Evolutionary conservation across 2,113 vertebrate species (phyloP).

Genomic region (Rhinoderma darwinii): DNA sequence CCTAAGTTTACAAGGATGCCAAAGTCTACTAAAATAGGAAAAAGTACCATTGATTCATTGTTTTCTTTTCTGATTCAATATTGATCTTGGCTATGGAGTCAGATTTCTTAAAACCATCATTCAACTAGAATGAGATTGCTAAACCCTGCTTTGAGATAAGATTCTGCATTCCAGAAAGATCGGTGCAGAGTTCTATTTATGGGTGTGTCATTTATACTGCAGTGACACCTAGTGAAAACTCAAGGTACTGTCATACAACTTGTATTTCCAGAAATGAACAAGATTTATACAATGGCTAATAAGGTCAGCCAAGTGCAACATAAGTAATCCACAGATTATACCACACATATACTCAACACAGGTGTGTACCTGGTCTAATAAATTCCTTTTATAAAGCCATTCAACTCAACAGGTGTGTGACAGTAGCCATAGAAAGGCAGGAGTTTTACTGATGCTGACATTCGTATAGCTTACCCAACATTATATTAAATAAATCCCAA

Average conservation of each 20-base stretch:
- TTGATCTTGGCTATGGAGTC: not conserved
- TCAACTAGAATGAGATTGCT: not conserved
- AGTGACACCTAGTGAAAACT: not conserved
- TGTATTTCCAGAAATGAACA: not conserved
- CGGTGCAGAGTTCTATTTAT: not conserved
- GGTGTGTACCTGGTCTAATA: not conserved
- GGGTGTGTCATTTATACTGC: not conserved
- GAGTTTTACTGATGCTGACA: not conserved
- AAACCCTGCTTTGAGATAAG: not conserved
- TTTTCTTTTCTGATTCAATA: not conserved
- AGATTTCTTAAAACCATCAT: not conserved
- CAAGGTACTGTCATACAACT: not conserved
- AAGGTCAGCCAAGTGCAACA: not conserved
- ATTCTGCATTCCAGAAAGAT: not conserved
- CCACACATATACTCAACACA: not conserved
- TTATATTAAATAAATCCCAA: too few species aligned
- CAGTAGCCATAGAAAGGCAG: not conserved
- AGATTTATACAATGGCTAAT: not conserved
- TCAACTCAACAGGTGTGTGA: not conserved
- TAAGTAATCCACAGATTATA: not conserved
- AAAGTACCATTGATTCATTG: not conserved
- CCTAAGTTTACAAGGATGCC: not conserved
- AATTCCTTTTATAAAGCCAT: not conserved
- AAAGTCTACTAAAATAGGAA: not conserved
- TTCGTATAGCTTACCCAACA: too few species aligned